Evolutionary conservation across 2,797 vertebrate species (phyloP).

Genomic region (Sarcophilus harrisii): DNA sequence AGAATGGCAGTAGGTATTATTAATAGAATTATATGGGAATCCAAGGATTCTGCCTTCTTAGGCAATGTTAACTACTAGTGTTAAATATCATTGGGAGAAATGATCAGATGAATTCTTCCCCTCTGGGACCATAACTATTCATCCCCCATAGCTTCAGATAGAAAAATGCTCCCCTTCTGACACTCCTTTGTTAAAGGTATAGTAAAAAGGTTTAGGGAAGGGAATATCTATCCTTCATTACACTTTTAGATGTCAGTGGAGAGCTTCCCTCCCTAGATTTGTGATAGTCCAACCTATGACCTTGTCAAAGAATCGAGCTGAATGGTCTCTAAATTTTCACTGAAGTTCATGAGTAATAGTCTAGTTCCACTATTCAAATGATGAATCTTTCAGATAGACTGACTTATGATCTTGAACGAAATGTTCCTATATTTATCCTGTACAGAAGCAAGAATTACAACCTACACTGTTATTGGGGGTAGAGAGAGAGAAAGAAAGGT

Average conservation of each 20-base stretch:
- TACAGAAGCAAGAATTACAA: slow-evolving; percentile 43
- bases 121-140: slow-evolving; percentile 18
- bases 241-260: not conserved
- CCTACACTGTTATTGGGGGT: not conserved
- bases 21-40: not conserved
- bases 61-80: slow-evolving; percentile 18
- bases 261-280: not conserved
- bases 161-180: slow-evolving; percentile 12
- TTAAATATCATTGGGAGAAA: slow-evolving; percentile 26
- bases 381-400: slow-evolving; percentile 46
- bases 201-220: not conserved
- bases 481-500: slow-evolving; percentile 20
- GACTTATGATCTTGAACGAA: slow-evolving; percentile 57
- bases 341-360: slow-evolving; percentile 50
- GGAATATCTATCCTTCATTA: not conserved
- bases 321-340: slow-evolving; percentile 58
- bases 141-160: not conserved
- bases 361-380: slow-evolving; percentile 43
- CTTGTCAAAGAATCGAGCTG: slow-evolving; percentile 63
- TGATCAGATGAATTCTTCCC: not conserved
- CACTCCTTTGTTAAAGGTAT: not conserved
- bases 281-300: slow-evolving; percentile 27
- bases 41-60: slow-evolving; percentile 18
- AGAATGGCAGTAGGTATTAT: not conserved
- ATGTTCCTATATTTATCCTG: slow-evolving; percentile 43